Conservation (phyloP, 2,797 vertebrate genomes). For the Cyprinella venusta region DNA sequence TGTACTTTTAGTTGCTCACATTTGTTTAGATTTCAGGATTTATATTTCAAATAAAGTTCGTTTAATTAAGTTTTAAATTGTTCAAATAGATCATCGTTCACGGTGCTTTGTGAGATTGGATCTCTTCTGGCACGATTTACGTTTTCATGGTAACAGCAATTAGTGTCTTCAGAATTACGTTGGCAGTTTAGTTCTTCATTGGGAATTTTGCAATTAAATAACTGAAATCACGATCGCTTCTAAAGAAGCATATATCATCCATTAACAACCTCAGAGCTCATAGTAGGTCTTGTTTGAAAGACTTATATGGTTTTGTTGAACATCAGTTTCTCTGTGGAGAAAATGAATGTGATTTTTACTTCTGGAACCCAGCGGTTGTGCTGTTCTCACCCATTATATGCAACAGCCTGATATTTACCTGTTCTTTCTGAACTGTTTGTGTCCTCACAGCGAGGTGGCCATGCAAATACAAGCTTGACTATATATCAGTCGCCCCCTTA, state of each 20-base stretch:
- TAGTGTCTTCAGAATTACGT: slow-evolving; percentile 8
- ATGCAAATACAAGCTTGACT: slow-evolving; percentile 16
- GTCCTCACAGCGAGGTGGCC: background rate
- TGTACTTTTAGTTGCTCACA: background rate
- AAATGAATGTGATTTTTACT: background rate
- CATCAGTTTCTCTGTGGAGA: background rate
- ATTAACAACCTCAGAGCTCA: slow-evolving; percentile 16
- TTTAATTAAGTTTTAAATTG: background rate
- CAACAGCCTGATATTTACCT: background rate
- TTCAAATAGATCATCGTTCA: background rate
- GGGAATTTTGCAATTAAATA: slow-evolving; percentile 20
- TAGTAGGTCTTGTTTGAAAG: slow-evolving; percentile 9
- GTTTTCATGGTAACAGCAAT: background rate
- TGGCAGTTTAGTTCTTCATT: slow-evolving; percentile 12
- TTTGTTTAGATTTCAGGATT: background rate
- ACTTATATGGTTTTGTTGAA: background rate
- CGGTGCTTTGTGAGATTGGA: background rate
- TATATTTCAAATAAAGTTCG: background rate
- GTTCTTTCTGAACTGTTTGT: slow-evolving; percentile 10
- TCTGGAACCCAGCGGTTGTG: background rate
- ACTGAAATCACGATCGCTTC: background rate
- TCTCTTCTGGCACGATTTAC: background rate
- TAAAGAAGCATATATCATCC: background rate
- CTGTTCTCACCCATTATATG: background rate
- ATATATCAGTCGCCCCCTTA: background rate